These are phyloP conservation scores for Notarius quadriscutis DNA, from an alignment of 2,113 vertebrate species.

Conservation along the genomic window DNA sequence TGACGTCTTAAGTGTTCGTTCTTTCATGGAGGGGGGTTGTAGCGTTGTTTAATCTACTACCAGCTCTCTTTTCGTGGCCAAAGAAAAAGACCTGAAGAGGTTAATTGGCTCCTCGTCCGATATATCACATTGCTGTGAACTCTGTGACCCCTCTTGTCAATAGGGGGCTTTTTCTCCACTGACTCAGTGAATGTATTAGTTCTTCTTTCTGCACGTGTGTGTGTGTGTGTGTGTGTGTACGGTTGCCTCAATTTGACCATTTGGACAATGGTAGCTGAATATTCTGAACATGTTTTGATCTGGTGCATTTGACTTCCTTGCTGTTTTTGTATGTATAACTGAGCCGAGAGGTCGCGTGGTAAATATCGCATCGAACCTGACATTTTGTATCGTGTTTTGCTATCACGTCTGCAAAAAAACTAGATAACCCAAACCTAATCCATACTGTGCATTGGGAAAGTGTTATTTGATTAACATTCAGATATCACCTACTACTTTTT, in stretches of 20 bases:
- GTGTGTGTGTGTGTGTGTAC: conserved; percentile 44
- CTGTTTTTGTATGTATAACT: background rate
- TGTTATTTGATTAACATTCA: background rate
- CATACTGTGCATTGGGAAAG: background rate
- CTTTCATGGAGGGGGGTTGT: conserved; percentile 35
- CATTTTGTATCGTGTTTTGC: background rate
- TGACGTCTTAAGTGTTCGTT: conserved; percentile 52
- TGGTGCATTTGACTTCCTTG: background rate
- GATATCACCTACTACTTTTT: background rate
- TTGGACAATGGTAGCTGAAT: background rate
- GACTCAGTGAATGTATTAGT: conserved; percentile 54
- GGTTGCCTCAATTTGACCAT: background rate
- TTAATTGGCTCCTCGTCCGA: conserved; percentile 86
- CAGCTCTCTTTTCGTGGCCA: conserved; percentile 68
- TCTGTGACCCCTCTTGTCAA: conserved; percentile 83
- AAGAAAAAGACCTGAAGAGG: conserved; percentile 82
- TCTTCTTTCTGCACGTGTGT: conserved; percentile 50
- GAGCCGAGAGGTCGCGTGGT: background rate
- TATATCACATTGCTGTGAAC: conserved; percentile 87
- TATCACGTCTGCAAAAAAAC: background rate
- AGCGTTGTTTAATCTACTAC: conserved; percentile 54
- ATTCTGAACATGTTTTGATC: background rate
- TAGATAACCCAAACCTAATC: background rate
- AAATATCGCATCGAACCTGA: background rate
- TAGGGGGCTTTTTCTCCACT: conserved; percentile 74